A percentile compares a stretch with the other conserved stretches of the same genome.
phyloP scores from a whole-genome alignment of 2,888 invertebrate species.

The Anthophora plumipes region DNA sequence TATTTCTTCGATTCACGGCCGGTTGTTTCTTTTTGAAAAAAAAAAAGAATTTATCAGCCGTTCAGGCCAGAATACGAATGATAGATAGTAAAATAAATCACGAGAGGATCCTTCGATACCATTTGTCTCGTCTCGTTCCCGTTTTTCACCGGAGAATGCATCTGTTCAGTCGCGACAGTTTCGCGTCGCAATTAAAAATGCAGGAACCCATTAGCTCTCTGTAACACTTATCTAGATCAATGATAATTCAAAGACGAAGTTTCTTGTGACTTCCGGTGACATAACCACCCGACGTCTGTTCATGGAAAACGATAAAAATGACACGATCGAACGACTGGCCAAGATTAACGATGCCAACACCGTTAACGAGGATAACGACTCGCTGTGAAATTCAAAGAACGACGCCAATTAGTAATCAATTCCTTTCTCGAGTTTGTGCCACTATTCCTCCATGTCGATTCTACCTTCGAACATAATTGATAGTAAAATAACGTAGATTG shows the following conservation, averaged over 20 bases:
- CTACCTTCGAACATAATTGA: no score
- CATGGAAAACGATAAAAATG: neutral
- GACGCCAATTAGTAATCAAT: slow-evolving; percentile 17
- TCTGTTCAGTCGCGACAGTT: neutral
- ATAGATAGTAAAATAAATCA: neutral
- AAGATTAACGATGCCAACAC: slow-evolving; percentile 30
- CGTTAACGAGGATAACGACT: slow-evolving; percentile 23
- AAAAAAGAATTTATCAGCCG: neutral
- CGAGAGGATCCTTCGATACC: neutral
- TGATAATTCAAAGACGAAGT: slow-evolving; percentile 12
- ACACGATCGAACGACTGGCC: neutral
- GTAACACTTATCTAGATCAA: neutral
- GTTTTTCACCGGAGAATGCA: neutral
- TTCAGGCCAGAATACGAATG: neutral
- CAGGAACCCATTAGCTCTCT: neutral
- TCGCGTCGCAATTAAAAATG: slow-evolving; percentile 9
- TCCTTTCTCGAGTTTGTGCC: neutral
- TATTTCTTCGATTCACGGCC: neutral
- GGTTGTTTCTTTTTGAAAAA: neutral
- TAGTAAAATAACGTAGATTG: no score
- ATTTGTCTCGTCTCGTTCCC: neutral
- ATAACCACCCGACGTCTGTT: slow-evolving; percentile 7
- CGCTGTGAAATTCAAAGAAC: slow-evolving; percentile 23
- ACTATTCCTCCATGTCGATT: no score
- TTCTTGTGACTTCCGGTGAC: neutral